Conservation (phyloP, 2,113 vertebrate genomes). For the Morone chrysops region DNA sequence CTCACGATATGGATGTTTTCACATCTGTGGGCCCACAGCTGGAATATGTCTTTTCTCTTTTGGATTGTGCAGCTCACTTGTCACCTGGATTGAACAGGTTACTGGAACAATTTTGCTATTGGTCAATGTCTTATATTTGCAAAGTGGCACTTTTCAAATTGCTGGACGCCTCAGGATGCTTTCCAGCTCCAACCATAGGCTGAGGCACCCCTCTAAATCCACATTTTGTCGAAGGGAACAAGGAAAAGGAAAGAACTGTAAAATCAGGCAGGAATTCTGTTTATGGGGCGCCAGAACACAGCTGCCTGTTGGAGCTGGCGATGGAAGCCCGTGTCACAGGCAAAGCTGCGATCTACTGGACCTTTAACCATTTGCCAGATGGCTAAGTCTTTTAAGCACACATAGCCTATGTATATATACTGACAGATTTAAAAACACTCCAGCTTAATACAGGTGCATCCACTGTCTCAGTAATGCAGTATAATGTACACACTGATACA, state of each 20-base stretch:
- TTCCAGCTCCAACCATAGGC: conserved; percentile 45
- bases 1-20: conserved; percentile 45
- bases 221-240: conserved; percentile 48
- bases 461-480: conserved; percentile 40
- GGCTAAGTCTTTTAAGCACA: conserved; percentile 48
- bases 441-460: conserved; percentile 62
- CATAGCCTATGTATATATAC: conserved; percentile 23
- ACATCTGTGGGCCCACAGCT: conserved; percentile 15
- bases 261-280: conserved; percentile 78
- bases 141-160: conserved; percentile 29
- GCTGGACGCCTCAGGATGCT: conserved; percentile 5
- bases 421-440: conserved; percentile 55
- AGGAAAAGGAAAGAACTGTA: conserved; percentile 74
- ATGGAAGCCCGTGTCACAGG: conserved; percentile 63
- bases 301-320: conserved; percentile 66
- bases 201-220: conserved; percentile 34
- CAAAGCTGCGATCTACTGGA: conserved; percentile 49
- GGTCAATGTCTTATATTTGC: not conserved
- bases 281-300: conserved; percentile 73
- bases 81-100: conserved; percentile 27
- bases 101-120: conserved; percentile 19
- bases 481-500: conserved; percentile 32
- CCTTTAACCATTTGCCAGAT: conserved; percentile 68
- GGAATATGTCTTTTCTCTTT: conserved; percentile 1
- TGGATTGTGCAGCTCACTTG: not conserved